Evolutionary conservation across 1,140 invertebrate species (phyloP), one percentile per base, ranked within the genome.

Genomic region (Octopus bimaculoides): DNA sequence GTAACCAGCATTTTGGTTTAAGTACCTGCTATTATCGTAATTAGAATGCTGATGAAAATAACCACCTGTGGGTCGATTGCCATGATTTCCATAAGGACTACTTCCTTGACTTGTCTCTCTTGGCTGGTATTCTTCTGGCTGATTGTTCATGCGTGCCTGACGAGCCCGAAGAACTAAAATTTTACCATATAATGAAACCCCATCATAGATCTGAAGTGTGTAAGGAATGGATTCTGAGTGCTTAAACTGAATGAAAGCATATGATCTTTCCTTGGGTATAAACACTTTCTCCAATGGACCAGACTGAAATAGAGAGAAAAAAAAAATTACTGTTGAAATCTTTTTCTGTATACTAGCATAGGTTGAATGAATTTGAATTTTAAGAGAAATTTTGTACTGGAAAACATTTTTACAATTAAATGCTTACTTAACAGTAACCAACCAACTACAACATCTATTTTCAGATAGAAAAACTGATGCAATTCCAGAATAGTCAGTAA

Each of bases 191-290:
- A 94, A 82, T 1, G 87, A 82, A 53, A 93, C 93, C 6, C 93
- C 93, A 79, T 92, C 91, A 84, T 94, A 93, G n/a, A 95, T 87
- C 10, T 92, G 89, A 9, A 95, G 84, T n/a, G 94, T 93, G 86
- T 95, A 95, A 1, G 92, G 92, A 1, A 95, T 94, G 4, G 95
- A 95, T 81, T 91, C 91, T 79, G 91, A 87, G 86, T 96, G 94
- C 85, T 93, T 93, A 82, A 93, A 96, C 10, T 93, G 94, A 41
- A 96, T 90, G 84, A 96, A 96, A 9, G 92, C 94, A 88, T 92
- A 96, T 71, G 83, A 81, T 73, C 81, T 84, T 85, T 95, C 94
- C 85, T 92, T 93, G 4, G 94, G 93, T 84, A 96, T 95, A 77
- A 89, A 89, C 5, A 95, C 93, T 84, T 91, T 92, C 87, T 95